These are phyloP conservation scores for Nematopogon swammerdamellus DNA, from an alignment of 2,888 invertebrate species.

Conservation along the genomic window DNA sequence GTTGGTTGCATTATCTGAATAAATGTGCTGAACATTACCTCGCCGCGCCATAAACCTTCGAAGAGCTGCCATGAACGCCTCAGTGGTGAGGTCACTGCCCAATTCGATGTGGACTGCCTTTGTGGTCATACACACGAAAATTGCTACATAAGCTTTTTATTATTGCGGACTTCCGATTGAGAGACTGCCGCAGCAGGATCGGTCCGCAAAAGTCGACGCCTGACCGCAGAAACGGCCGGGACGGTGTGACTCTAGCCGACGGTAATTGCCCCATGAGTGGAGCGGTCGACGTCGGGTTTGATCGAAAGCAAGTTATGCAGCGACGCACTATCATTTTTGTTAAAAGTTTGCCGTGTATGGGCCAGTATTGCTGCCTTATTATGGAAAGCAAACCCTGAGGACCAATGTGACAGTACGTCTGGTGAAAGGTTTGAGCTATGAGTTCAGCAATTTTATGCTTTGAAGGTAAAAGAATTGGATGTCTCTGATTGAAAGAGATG, in stretches of 20 bases:
- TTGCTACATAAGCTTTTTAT: slow-evolving; percentile 1
- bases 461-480: slow-evolving; percentile 4
- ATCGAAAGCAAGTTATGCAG: slow-evolving; percentile 3
- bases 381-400: background rate
- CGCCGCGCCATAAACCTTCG: slow-evolving; percentile 10
- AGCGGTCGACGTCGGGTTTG: background rate
- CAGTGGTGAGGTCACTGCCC: slow-evolving; percentile 8
- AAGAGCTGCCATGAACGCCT: slow-evolving; percentile 10
- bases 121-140: slow-evolving; percentile 1
- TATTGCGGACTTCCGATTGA: background rate
- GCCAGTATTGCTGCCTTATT: slow-evolving; percentile 2
- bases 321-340: background rate
- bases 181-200: background rate
- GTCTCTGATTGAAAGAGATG: slow-evolving; percentile 1
- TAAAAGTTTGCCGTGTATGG: background rate
- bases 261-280: slow-evolving; percentile 4
- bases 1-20: slow-evolving; percentile 11
- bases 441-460: background rate
- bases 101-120: slow-evolving; percentile 9
- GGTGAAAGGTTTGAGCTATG: slow-evolving; percentile 2
- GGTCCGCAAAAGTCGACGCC: slow-evolving; percentile 5
- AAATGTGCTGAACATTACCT: slow-evolving; percentile 11
- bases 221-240: background rate
- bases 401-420: slow-evolving; percentile 1
- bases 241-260: background rate